Conservation (phyloP, 2,113 vertebrate species). For the Galemys pyrenaicus region DNA sequence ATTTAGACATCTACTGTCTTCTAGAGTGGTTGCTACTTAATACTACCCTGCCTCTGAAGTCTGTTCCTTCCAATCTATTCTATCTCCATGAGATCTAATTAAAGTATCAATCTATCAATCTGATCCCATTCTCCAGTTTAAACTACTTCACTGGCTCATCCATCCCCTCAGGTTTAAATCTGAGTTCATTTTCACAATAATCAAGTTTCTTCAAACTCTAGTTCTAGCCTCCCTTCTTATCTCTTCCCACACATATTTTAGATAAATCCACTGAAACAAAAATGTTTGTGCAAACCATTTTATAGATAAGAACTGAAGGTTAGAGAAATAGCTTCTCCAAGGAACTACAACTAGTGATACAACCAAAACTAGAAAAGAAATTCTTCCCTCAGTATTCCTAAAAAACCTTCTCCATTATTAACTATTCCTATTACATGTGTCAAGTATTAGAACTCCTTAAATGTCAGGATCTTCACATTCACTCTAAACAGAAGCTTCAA, state of each 20-base stretch:
- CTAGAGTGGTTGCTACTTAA: neutral
- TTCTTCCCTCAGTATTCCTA: neutral
- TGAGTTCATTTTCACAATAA: neutral
- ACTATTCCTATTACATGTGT: neutral
- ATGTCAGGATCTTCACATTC: neutral
- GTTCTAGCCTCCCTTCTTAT: neutral
- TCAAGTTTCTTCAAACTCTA: neutral
- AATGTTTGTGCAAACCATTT: slow-evolving; percentile 16
- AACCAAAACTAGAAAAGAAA: slow-evolving; percentile 7
- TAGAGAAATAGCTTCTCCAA: slow-evolving; percentile 18
- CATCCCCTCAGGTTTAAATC: neutral
- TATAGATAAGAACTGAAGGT: neutral
- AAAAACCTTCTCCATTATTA: neutral
- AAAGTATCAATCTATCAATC: neutral
- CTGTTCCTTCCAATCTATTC: neutral
- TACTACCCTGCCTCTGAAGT: neutral
- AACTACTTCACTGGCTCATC: neutral
- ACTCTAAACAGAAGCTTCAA: slow-evolving; percentile 26
- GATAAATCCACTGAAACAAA: neutral
- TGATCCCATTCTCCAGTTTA: neutral
- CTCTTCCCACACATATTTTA: neutral
- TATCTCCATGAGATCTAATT: neutral
- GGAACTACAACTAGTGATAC: neutral
- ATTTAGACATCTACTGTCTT: neutral
- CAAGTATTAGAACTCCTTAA: slow-evolving; percentile 24